These are phyloP conservation scores for Gymnobelideus leadbeateri DNA, from an alignment of 2,113 vertebrate genomes.

Conservation along the genomic window DNA sequence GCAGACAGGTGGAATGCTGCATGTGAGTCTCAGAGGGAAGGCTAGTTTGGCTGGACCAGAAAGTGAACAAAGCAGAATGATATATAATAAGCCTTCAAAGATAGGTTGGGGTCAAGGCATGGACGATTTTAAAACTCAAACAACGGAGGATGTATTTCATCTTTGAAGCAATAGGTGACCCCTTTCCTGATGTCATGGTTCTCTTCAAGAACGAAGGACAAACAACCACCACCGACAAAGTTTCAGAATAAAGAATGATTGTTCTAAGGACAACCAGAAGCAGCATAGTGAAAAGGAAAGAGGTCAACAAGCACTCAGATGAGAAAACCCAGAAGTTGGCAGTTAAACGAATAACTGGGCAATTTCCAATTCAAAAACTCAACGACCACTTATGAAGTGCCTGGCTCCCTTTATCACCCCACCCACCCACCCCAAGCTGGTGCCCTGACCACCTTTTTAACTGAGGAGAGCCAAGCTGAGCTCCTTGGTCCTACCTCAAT, in stretches of 20 bases:
- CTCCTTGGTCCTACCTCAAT: background rate
- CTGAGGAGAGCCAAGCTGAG: background rate
- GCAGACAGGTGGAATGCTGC: too few species aligned
- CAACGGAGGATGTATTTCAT: background rate
- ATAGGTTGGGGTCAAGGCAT: too few species aligned
- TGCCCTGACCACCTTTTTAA: background rate
- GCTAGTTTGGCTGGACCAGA: too few species aligned
- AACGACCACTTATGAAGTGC: background rate
- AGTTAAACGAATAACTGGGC: background rate
- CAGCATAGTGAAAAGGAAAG: background rate
- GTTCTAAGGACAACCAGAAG: background rate
- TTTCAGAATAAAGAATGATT: background rate
- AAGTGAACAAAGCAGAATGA: too few species aligned
- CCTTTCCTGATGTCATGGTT: too few species aligned
- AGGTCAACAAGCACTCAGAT: background rate
- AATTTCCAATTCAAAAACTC: background rate
- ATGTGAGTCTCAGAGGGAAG: too few species aligned
- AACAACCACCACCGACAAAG: too few species aligned
- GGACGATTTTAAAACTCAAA: background rate
- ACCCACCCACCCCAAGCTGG: background rate
- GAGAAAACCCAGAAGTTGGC: background rate
- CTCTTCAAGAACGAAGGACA: too few species aligned
- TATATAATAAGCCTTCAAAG: too few species aligned
- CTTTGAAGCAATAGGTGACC: background rate
- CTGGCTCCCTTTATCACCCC: background rate